A percentile compares a stretch with the other conserved stretches of the same genome.
Conservation (phyloP, 2,113 vertebrate genomes). For the Lonchura striata region DNA sequence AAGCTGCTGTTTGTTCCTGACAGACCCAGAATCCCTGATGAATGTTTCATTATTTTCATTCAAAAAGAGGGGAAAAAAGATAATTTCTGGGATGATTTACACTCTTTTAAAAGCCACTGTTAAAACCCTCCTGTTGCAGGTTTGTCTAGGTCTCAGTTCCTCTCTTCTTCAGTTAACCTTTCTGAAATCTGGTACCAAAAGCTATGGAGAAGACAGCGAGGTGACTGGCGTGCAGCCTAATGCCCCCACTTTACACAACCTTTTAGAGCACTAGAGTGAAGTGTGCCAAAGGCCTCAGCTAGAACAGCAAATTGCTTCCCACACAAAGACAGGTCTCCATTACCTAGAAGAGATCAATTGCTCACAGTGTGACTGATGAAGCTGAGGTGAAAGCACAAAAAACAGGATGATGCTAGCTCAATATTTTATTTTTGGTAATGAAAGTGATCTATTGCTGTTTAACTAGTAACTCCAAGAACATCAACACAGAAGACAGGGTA, state of each 20-base stretch:
- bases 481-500: slow-evolving; percentile 8
- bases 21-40: neutral
- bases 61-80: neutral
- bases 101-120: neutral
- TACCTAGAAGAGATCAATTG: slow-evolving; percentile 9
- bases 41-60: slow-evolving; percentile 1
- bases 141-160: neutral
- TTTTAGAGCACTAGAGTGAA: neutral
- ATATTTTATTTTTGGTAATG: slow-evolving; percentile 22
- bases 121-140: neutral
- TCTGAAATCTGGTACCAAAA: neutral
- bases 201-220: neutral
- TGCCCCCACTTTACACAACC: neutral
- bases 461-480: slow-evolving; percentile 24
- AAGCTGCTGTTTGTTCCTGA: slow-evolving; percentile 49
- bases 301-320: slow-evolving; percentile 1
- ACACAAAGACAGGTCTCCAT: neutral
- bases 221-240: neutral
- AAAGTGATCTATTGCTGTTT: slow-evolving; percentile 41
- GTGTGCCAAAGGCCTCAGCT: neutral
- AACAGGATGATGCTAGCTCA: neutral
- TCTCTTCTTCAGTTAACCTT: neutral
- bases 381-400: neutral
- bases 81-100: neutral
- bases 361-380: neutral